Conservation (phyloP, 2,797 vertebrate species). For the Lutra lutra region DNA sequence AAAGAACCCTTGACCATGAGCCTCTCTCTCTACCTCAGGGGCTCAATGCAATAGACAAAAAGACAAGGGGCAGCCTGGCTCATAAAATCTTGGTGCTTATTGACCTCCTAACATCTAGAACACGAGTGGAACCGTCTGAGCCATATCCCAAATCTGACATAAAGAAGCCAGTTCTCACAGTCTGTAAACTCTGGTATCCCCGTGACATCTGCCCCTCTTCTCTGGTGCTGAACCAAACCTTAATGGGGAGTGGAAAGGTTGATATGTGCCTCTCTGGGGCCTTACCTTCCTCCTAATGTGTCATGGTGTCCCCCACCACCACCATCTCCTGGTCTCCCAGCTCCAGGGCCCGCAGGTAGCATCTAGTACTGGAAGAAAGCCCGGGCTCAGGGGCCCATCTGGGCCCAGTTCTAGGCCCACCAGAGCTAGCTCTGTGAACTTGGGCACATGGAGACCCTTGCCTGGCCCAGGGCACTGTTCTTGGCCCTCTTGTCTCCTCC, state of each 20-base stretch:
- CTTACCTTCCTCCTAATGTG: not conserved
- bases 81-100: not conserved
- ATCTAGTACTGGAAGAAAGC: not conserved
- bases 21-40: not conserved
- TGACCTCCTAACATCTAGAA: not conserved
- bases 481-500: too few species aligned
- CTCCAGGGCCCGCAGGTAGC: not conserved
- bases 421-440: not conserved
- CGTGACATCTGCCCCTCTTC: not conserved
- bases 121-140: not conserved
- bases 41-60: not conserved
- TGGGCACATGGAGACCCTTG: accelerated
- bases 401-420: not conserved
- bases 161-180: not conserved
- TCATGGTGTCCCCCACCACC: accelerated
- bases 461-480: not conserved
- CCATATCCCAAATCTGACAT: not conserved
- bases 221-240: not conserved
- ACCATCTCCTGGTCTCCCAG: not conserved
- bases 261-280: not conserved
- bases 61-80: not conserved
- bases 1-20: not conserved
- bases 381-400: too few species aligned
- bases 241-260: too few species aligned
- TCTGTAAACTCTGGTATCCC: not conserved